Base-by-base conservation (phyloP, 2,113 vertebrate species). In the Corvus cornix region DNA sequence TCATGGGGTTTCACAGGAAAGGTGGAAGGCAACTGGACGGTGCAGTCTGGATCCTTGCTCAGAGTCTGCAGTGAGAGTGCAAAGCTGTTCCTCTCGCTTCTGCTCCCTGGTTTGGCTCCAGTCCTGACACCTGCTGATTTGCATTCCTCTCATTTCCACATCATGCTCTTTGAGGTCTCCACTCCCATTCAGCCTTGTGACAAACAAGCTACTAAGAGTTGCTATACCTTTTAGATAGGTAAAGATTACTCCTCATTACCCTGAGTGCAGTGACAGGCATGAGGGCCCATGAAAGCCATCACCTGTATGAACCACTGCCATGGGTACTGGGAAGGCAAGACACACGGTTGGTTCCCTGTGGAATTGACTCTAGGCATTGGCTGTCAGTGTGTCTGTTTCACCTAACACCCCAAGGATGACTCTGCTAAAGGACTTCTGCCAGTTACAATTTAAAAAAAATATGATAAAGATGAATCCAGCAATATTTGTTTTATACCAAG, bases 261-360 rank as follows among this genome's bases (percentile, higher is more conserved):
- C 4, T 49, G 39, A 43, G 39, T 35, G 41, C 33, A 82, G 30
- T 20, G 49, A n/a, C 15, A 49, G 35, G 16, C 55, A 9, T 3
- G 18, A 74, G 21, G 15, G 14, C 31, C 49, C 33, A 18, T 0
- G 1, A 69, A 69, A 74, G 6, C 9, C 8, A 35, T 5, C 17
- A 39, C 10, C 35, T 20, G 6, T 13, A 12, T 18, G 19, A 58
- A 53, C 37, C 23, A 24, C 49, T 31, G 62, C 20, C 0, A 2
- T 8, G 33, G 18, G 35, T 55, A 19, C 8, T 7, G n/a, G 31
- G 31, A 37, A 73, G 53, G 53, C n/a, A 44, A 41, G 24, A 51
- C 6, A 20, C 0, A 0, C 0, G 0, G 24, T 56, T 80, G 0
- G 24, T 60, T 80, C 27, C 22, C 41, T 62, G 21, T 2, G 10